phyloP scores from a whole-genome alignment of 1,140 invertebrate genomes.

The Philopotamus ludificatus region DNA sequence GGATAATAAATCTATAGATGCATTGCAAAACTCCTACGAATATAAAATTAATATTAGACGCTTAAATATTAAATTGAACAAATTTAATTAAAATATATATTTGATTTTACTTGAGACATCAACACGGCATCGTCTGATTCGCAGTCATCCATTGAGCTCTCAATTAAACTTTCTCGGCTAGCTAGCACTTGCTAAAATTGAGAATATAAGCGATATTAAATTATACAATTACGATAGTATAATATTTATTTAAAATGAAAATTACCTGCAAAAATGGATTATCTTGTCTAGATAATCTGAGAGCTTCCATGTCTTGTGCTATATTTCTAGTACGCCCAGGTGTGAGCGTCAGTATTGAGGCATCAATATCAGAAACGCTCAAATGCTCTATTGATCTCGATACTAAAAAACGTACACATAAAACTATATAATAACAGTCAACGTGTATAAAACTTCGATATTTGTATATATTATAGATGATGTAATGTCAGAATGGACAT shows the following conservation, averaged over 20 bases:
- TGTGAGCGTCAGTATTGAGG: conserved; percentile 66
- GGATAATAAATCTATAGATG: conserved; percentile 58
- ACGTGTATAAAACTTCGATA: no score
- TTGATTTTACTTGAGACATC: conserved; percentile 64
- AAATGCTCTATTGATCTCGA: conserved; percentile 29
- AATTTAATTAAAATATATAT: background rate
- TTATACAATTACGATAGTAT: background rate
- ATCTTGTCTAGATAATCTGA: conserved; percentile 75
- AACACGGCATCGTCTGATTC: conserved; percentile 74
- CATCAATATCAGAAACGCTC: conserved; percentile 42
- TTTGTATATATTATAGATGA: no score
- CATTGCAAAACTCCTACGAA: conserved; percentile 64
- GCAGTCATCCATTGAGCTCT: conserved; percentile 66
- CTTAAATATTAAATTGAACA: background rate
- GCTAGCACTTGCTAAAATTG: conserved; percentile 67
- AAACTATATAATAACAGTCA: no score
- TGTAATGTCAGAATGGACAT: no score
- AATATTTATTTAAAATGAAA: background rate
- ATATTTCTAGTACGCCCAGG: conserved; percentile 74
- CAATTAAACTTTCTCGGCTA: conserved; percentile 72
- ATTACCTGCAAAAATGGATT: conserved; percentile 76
- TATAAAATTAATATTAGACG: background rate
- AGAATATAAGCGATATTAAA: background rate
- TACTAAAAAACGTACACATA: no score
- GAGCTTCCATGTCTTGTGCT: conserved; percentile 79